Evolutionary conservation across 2,113 vertebrate genomes (phyloP).

Genomic region (Xiphias gladius): DNA sequence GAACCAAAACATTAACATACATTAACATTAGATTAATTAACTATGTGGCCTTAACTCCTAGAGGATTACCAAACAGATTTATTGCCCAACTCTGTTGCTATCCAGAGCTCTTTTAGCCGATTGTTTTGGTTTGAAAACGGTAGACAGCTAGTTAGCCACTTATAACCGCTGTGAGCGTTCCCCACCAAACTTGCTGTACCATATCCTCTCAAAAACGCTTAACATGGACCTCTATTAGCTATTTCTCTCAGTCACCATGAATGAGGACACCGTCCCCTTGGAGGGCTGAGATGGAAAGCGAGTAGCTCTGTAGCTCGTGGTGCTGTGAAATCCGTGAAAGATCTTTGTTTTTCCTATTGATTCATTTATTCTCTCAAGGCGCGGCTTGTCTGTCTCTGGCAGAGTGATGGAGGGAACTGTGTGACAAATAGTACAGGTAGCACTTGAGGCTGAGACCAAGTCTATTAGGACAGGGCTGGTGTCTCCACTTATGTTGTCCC

Average conservation of each 20-base stretch:
- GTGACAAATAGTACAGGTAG: slow-evolving; percentile 55
- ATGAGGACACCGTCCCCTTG: slow-evolving; percentile 37
- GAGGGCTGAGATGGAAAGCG: slow-evolving; percentile 38
- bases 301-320: slow-evolving; percentile 42
- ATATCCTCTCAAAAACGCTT: slow-evolving; percentile 21
- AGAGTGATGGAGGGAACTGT: slow-evolving; percentile 52
- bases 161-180: not conserved
- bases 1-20: too few species aligned
- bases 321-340: slow-evolving; percentile 60
- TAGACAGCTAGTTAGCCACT: not conserved
- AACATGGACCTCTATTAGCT: slow-evolving; percentile 26
- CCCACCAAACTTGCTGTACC: not conserved
- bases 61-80: too few species aligned
- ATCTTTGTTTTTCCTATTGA: slow-evolving; percentile 70
- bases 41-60: too few species aligned
- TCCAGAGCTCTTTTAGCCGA: too few species aligned
- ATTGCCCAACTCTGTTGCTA: too few species aligned
- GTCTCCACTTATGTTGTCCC: slow-evolving; percentile 51
- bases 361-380: slow-evolving; percentile 71
- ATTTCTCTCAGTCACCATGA: slow-evolving; percentile 49
- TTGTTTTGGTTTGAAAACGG: too few species aligned
- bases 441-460: slow-evolving; percentile 57
- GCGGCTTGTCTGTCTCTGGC: slow-evolving; percentile 57
- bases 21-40: too few species aligned
- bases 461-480: slow-evolving; percentile 56